Percentiles rank a stretch among this genome's conserved stretches.
Conservation (phyloP, 2,888 invertebrate species). For the Nephrotoma appendiculata region DNA sequence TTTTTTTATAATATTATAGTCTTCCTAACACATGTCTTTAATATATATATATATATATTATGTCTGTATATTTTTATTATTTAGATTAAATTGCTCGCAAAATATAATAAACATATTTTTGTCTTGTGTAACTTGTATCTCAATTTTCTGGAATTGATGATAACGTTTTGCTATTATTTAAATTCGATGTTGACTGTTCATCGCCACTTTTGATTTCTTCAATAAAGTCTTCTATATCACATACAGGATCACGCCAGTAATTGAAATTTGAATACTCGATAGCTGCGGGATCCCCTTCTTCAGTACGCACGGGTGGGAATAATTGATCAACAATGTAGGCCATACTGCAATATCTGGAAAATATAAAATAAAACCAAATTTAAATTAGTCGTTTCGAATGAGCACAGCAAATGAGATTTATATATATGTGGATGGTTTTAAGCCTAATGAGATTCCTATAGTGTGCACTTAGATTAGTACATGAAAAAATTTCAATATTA, state of each 20-base stretch:
- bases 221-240: constrained; percentile 33
- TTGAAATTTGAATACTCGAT: constrained; percentile 73
- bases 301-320: constrained; percentile 64
- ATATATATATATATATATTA: background rate
- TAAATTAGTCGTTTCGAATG: background rate
- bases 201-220: constrained; percentile 13
- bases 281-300: constrained; percentile 42
- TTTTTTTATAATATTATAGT: background rate
- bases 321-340: constrained; percentile 90
- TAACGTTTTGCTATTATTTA: constrained; percentile 17
- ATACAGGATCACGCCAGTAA: constrained; percentile 86
- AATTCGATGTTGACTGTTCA: constrained; percentile 13
- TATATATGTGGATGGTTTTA: background rate
- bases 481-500: background rate
- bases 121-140: background rate
- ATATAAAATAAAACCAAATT: background rate
- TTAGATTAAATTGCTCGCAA: background rate
- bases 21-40: background rate
- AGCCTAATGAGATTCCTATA: background rate
- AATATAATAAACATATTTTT: background rate
- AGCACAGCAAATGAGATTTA: background rate
- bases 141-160: constrained; percentile 30
- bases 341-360: constrained; percentile 81
- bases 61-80: background rate
- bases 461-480: background rate